Conservation (phyloP, 2,113 vertebrate species). For the Falco punctatus region DNA sequence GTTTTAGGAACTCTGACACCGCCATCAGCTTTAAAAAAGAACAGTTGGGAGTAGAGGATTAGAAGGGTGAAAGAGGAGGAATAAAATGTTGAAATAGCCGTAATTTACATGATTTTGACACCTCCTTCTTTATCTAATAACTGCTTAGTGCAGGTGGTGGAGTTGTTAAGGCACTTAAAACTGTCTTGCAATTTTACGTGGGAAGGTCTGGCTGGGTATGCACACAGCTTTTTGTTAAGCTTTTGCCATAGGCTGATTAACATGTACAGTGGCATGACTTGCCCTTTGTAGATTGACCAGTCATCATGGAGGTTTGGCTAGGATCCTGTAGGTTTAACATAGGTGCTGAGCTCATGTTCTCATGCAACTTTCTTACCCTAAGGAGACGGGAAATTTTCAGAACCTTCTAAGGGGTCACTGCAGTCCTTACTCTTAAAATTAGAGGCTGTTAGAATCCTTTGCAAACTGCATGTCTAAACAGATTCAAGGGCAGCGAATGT, state of each 20-base stretch:
- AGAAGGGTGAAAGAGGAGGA: not conserved
- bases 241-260: not conserved
- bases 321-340: not conserved
- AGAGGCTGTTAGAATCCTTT: not conserved
- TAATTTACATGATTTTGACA: not conserved
- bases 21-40: not conserved
- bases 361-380: fast-evolving
- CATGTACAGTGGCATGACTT: fast-evolving
- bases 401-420: not conserved
- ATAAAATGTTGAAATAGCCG: not conserved
- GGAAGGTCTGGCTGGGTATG: not conserved
- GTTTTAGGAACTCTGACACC: not conserved
- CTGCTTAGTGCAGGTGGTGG: not conserved
- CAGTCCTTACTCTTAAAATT: not conserved
- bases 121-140: not conserved
- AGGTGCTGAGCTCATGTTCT: not conserved
- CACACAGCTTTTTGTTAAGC: not conserved
- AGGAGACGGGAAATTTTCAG: not conserved
- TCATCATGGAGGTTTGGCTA: not conserved
- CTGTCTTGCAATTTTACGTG: not conserved
- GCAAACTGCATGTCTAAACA: not conserved
- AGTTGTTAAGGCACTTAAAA: not conserved
- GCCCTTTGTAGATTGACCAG: not conserved
- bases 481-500: not conserved
- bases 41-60: not conserved